A percentile compares a stretch with the other conserved stretches of the same genome.
phyloP scores from a whole-genome alignment of 1,140 invertebrate species.

The Trichonephila clavata region DNA sequence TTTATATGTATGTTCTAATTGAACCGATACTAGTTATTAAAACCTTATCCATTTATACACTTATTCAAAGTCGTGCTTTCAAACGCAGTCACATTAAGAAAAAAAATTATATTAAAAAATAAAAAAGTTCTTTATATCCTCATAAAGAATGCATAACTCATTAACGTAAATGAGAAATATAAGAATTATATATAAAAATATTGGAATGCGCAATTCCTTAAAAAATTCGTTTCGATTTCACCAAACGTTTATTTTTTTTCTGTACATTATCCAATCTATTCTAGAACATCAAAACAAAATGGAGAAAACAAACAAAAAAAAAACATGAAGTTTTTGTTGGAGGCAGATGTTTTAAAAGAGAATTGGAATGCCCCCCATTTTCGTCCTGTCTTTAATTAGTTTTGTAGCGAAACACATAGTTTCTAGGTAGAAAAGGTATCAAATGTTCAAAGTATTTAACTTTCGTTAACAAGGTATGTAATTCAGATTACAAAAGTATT shows the following conservation, averaged over 20 bases:
- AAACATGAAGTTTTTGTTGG: background rate
- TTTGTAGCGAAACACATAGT: background rate
- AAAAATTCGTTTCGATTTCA: too few relatives aligned
- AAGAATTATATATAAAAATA: too few relatives aligned
- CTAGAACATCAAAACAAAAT: background rate
- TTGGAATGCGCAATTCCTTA: too few relatives aligned
- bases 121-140: too few relatives aligned
- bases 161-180: too few relatives aligned
- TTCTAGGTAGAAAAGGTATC: background rate
- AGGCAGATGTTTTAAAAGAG: constrained; percentile 1
- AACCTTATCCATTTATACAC: too few relatives aligned
- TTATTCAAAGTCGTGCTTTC: too few relatives aligned
- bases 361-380: background rate
- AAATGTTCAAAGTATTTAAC: background rate
- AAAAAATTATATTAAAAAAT: too few relatives aligned
- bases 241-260: background rate
- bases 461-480: background rate
- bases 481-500: background rate
- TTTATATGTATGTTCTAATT: too few relatives aligned
- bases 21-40: too few relatives aligned
- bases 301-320: background rate
- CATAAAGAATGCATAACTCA: too few relatives aligned
- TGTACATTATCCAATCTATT: background rate
- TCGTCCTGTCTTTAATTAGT: background rate
- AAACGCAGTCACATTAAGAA: too few relatives aligned